Evolutionary conservation across 2,797 vertebrate genomes (phyloP).

Genomic region (Podarcis lilfordi): DNA sequence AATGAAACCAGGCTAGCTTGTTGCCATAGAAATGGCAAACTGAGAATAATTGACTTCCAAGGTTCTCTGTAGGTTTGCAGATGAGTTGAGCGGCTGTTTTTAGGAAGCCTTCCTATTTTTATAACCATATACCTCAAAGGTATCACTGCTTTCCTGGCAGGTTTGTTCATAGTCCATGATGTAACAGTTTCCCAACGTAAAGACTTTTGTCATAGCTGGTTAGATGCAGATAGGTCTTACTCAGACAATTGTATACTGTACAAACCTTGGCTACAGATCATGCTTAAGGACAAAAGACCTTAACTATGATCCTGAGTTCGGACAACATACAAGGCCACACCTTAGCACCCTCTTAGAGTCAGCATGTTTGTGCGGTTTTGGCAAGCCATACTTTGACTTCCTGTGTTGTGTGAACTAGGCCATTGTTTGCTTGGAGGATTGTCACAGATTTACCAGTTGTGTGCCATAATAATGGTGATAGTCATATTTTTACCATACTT

Average conservation of each 20-base stretch:
- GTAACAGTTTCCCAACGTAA: neutral
- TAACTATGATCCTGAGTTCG: too few relatives aligned
- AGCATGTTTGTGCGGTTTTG: too few relatives aligned
- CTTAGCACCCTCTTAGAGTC: too few relatives aligned
- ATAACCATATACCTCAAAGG: neutral
- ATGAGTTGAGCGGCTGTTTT: neutral
- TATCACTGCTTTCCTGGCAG: neutral
- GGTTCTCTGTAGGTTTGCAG: neutral
- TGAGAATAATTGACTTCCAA: neutral
- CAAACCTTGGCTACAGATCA: too few relatives aligned
- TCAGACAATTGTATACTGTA: too few relatives aligned
- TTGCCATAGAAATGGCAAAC: slow-evolving; percentile 29
- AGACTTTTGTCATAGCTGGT: too few relatives aligned
- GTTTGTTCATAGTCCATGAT: neutral
- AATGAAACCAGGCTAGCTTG: neutral
- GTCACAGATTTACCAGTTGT: neutral
- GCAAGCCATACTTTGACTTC: too few relatives aligned
- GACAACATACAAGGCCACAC: too few relatives aligned
- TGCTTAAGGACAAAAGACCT: too few relatives aligned
- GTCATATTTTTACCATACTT: neutral
- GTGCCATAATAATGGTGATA: neutral
- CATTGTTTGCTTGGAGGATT: too few relatives aligned
- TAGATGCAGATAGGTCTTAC: too few relatives aligned
- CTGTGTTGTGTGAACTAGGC: too few relatives aligned
- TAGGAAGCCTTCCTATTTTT: neutral